A percentile compares a stretch with the other conserved stretches of the same genome.
These are phyloP conservation scores for Siderastrea siderea DNA, from an alignment of 92 coral and sea anemone genomes.

Conservation along the genomic window DNA sequence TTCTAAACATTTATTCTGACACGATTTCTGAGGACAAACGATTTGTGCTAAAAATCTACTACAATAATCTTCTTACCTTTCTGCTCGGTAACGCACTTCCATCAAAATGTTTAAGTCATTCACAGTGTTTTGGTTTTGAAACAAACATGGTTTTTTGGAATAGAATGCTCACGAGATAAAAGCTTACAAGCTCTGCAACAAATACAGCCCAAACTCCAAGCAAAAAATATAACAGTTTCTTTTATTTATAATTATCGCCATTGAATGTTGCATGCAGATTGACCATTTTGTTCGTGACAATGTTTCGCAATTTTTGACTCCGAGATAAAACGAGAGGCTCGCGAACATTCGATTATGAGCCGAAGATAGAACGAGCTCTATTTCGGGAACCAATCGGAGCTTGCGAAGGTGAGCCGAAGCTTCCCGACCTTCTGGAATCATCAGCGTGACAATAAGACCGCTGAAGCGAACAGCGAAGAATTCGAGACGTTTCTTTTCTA, in stretches of 20 bases:
- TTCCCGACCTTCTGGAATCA: constrained; percentile 42
- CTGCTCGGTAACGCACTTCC: background rate
- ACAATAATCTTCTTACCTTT: background rate
- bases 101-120: background rate
- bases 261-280: background rate
- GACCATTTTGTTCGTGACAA: constrained; percentile 29
- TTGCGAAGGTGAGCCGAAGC: constrained; percentile 35
- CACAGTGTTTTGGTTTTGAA: background rate
- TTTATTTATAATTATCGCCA: constrained; percentile 3
- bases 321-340: constrained; percentile 40
- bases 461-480: constrained; percentile 20
- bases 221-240: constrained; percentile 8
- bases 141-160: background rate
- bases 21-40: too few species aligned
- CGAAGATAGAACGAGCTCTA: constrained; percentile 34
- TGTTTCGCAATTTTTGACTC: constrained; percentile 40
- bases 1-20: background rate
- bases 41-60: too few species aligned
- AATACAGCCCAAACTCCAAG: background rate
- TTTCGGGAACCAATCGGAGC: constrained; percentile 40
- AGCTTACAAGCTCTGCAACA: background rate
- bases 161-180: background rate
- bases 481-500: constrained; percentile 37
- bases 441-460: constrained; percentile 36
- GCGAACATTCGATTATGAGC: constrained; percentile 37